Base-by-base conservation (phyloP, 2,797 vertebrate species). In the Sebastolobus altivelis region DNA sequence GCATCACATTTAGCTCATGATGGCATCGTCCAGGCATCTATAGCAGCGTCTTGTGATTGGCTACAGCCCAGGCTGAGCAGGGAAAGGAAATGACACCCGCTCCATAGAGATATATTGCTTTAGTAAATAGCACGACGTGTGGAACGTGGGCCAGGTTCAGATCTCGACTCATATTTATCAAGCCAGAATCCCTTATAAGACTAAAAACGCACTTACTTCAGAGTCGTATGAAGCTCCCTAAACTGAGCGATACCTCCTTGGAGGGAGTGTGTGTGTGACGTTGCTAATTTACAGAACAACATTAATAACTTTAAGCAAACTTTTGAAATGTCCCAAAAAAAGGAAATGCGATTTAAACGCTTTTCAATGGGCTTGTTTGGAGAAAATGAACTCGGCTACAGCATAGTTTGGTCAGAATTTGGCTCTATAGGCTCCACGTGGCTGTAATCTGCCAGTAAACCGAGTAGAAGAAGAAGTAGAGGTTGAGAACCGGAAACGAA, bases 1-100 rank as follows among this genome's bases (percentile, higher is more conserved):
- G 68, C 1, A 5, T 67, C 54, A 67, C 22, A 43, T 60, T 49
- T 54, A 75, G 79, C 37, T 58, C 58, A 49, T 78, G 79, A 89
- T 69, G 77, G 84, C 85, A 84, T 63, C 6, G 29, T 56, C 37
- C 2, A 14, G 10, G 37, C 35, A 67, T 66, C 69, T n/a, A 25
- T 14, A 72, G 58, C 33, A 52, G 52, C 38, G 27, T 37, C 35
- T 12, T 27, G 56, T 60, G 37, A 65, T 33, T 40, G 56, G 31
- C 70, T 69, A 6, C 14, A 72, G 49, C 49, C 61, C 49, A 65
- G 55, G 38, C 55, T 65, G 25, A 59, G 43, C 62, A 29, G 67
- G 5, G 72, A 35, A 52, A 72, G 16, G 43, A 43, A 29, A 74
- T 1, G 38, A 79, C 31, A 75, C 63, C n/a, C 10, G 60, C 60